These are phyloP conservation scores for Acrossocheilus fasciatus DNA, from an alignment of 2,797 vertebrate species.

Conservation along the genomic window DNA sequence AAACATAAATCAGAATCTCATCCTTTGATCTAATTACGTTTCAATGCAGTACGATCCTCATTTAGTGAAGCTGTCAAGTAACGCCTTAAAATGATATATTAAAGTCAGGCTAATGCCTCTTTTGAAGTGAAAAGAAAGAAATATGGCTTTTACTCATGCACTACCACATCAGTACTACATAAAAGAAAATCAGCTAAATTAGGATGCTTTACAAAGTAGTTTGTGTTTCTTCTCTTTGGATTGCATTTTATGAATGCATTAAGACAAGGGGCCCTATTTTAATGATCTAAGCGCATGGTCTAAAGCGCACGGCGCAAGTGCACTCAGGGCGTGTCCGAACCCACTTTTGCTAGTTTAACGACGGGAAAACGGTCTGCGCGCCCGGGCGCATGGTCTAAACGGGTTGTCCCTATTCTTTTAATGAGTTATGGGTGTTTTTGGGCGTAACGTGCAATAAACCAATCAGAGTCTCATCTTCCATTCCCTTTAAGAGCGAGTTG, in stretches of 20 bases:
- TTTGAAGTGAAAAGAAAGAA: constrained; percentile 41
- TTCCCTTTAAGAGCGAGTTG: too few species aligned
- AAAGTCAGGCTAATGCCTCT: constrained; percentile 42
- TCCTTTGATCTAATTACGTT: constrained; percentile 81
- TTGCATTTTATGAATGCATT: constrained; percentile 2
- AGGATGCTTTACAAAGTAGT: background rate
- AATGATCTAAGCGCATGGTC: too few species aligned
- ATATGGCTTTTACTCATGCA: constrained; percentile 22
- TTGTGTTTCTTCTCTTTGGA: background rate
- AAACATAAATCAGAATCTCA: constrained; percentile 82
- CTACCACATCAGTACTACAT: background rate
- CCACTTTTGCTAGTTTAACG: too few species aligned
- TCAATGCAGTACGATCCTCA: constrained; percentile 77
- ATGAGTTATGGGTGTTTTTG: too few species aligned
- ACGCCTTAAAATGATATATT: constrained; percentile 63
- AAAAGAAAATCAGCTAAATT: constrained; percentile 22
- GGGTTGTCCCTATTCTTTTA: too few species aligned
- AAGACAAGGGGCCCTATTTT: too few species aligned
- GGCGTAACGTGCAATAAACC: too few species aligned
- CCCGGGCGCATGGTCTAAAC: too few species aligned
- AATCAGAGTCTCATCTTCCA: too few species aligned
- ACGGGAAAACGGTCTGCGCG: too few species aligned
- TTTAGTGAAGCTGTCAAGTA: constrained; percentile 79
- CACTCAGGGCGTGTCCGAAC: too few species aligned
- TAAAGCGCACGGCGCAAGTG: too few species aligned